Evolutionary conservation across 2,888 invertebrate species (phyloP).

Genomic region (Cancer borealis): DNA sequence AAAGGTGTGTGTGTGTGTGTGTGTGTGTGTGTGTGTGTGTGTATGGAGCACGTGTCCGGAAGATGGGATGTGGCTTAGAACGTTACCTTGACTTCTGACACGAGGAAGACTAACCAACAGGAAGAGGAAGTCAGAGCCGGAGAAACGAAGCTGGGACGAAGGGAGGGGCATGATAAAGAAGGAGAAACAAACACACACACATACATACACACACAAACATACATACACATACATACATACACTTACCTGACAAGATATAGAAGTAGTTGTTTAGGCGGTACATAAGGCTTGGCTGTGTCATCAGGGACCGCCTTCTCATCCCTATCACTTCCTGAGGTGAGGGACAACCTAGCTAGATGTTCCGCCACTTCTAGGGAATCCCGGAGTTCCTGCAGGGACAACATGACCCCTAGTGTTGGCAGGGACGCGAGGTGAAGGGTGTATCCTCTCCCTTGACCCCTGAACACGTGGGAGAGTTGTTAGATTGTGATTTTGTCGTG

Average conservation of each 20-base stretch:
- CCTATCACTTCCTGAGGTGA: slow-evolving; percentile 58
- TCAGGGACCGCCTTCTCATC: background rate
- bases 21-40: slow-evolving; percentile 14
- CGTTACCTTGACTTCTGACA: background rate
- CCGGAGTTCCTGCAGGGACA: slow-evolving; percentile 67
- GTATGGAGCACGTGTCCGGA: background rate
- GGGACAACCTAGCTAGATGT: slow-evolving; percentile 72
- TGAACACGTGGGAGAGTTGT: background rate
- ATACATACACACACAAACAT: no score
- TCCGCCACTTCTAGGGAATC: slow-evolving; percentile 76
- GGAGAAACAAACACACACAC: background rate
- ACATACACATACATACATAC: no score
- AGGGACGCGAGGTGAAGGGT: background rate
- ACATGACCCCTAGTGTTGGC: slow-evolving; percentile 6
- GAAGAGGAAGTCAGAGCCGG: background rate
- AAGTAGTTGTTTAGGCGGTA: slow-evolving; percentile 84
- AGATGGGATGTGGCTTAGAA: background rate
- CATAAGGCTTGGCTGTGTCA: slow-evolving; percentile 81
- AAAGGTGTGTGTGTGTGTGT: background rate
- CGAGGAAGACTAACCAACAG: background rate
- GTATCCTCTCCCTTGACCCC: background rate
- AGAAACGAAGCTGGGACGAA: background rate
- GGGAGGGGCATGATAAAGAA: background rate
- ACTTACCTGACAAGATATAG: slow-evolving; percentile 85
- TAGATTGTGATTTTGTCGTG: background rate